Conservation (phyloP, 1,140 invertebrate genomes). For the Arctopsyche grandis region DNA sequence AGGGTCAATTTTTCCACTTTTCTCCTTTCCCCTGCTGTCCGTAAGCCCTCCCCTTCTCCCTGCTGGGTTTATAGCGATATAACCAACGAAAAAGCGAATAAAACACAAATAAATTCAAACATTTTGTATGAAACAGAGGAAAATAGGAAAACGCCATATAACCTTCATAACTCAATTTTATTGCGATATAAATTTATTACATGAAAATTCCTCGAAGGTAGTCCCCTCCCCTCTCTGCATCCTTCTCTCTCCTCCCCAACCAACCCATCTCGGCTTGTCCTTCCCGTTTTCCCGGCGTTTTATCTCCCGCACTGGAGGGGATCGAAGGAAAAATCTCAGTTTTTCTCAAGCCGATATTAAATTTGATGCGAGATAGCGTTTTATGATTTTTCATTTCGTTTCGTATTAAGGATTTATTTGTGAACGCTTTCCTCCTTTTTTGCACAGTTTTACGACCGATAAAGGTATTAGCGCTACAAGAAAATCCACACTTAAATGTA, state of each 20-base stretch:
- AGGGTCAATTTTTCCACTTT: background rate
- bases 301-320: background rate
- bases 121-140: constrained; percentile 55
- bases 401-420: constrained; percentile 53
- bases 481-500: too few species aligned
- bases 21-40: background rate
- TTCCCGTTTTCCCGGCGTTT: background rate
- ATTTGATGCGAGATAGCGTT: constrained; percentile 54
- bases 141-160: constrained; percentile 56
- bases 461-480: constrained; percentile 35
- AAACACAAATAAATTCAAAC: constrained; percentile 55
- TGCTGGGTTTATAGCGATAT: constrained; percentile 48
- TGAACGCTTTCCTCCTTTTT: constrained; percentile 44
- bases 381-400: constrained; percentile 55
- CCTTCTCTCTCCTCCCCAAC: background rate
- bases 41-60: constrained; percentile 17
- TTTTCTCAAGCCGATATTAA: constrained; percentile 52
- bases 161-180: constrained; percentile 56
- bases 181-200: constrained; percentile 56
- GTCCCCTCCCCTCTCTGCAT: too few species aligned
- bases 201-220: constrained; percentile 54
- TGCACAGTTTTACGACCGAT: constrained; percentile 44
- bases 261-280: background rate
- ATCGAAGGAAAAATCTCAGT: constrained; percentile 49
- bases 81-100: constrained; percentile 55